These are phyloP conservation scores for Otus sunia DNA, from an alignment of 2,113 vertebrate species.

Conservation along the genomic window DNA sequence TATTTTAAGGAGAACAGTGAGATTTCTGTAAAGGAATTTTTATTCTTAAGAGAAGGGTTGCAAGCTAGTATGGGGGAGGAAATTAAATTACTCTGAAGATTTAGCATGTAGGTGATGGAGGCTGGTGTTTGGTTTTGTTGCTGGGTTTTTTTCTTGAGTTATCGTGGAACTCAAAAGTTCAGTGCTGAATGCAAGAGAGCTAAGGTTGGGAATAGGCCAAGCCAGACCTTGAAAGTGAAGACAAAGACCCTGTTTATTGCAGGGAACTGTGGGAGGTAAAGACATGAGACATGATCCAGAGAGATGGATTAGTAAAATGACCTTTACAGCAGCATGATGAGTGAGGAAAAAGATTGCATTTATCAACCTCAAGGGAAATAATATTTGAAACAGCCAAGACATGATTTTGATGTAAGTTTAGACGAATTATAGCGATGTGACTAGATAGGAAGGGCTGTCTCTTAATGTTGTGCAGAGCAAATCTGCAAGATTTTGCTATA, in stretches of 20 bases:
- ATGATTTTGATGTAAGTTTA: neutral
- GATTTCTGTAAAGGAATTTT: neutral
- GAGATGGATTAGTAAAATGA: constrained; percentile 24
- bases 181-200: neutral
- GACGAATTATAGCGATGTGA: neutral
- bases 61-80: neutral
- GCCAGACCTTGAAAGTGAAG: neutral
- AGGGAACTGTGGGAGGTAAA: neutral
- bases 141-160: neutral
- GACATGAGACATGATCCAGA: neutral
- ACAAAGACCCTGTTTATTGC: neutral
- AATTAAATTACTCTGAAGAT: neutral
- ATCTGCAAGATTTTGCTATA: neutral
- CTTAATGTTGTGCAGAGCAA: neutral
- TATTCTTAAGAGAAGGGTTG: neutral
- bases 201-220: neutral
- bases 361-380: neutral
- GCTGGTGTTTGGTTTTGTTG: neutral
- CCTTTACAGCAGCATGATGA: neutral
- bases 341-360: neutral
- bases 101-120: neutral
- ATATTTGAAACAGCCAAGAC: neutral
- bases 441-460: neutral
- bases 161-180: neutral
- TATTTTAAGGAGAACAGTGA: neutral